These are phyloP conservation scores for Tiliacea aurago DNA, from an alignment of 2,888 invertebrate species.

Conservation along the genomic window DNA sequence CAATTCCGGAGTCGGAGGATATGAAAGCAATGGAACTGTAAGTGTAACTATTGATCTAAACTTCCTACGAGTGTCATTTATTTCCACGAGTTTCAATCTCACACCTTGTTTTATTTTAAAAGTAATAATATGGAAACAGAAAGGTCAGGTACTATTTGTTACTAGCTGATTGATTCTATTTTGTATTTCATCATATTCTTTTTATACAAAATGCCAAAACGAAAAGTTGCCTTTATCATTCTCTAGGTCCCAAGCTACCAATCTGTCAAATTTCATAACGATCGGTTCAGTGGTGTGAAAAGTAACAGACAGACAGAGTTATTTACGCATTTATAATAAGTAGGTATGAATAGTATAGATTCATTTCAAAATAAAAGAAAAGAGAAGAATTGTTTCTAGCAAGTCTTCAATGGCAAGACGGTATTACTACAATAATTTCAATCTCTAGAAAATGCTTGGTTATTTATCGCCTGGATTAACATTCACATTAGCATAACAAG, in stretches of 20 bases:
- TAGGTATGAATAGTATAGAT: background rate
- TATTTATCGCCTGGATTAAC: conserved; percentile 1
- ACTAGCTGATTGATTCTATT: too few species aligned
- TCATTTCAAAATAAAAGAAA: background rate
- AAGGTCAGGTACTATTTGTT: background rate
- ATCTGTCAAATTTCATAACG: background rate
- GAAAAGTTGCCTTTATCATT: background rate
- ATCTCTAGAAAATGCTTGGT: background rate
- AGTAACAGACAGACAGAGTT: background rate
- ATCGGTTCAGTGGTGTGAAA: background rate
- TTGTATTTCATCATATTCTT: background rate
- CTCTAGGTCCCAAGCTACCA: background rate
- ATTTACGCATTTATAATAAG: background rate
- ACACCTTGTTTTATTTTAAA: background rate
- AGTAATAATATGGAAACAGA: background rate
- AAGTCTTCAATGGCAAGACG: background rate
- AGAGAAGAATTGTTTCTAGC: background rate
- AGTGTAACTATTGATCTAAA: background rate
- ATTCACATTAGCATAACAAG: conserved; percentile 32
- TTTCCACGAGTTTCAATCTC: conserved; percentile 13
- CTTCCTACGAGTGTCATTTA: background rate
- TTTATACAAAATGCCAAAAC: background rate
- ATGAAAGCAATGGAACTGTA: background rate
- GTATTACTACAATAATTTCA: too few species aligned
- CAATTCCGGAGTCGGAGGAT: background rate